These are phyloP conservation scores for Lottia scabra DNA, from an alignment of 2,888 invertebrate species.

Conservation along the genomic window DNA sequence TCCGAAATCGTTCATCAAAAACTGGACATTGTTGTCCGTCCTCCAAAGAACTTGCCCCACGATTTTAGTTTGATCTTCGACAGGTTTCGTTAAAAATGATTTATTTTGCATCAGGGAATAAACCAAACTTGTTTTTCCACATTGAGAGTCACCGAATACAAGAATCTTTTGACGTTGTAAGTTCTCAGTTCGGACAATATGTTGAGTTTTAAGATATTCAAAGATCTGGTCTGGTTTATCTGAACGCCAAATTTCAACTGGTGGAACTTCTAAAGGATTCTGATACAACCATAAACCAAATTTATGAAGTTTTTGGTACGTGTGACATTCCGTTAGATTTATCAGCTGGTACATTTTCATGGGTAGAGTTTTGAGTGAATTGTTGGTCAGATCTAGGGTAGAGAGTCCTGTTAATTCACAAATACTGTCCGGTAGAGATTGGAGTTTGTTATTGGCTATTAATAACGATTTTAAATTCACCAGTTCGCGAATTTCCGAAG, in stretches of 20 bases:
- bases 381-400: constrained; percentile 65
- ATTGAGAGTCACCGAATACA: constrained; percentile 58
- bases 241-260: constrained; percentile 66
- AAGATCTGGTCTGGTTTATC: constrained; percentile 61
- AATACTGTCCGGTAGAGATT: constrained; percentile 58
- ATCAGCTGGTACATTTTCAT: constrained; percentile 59
- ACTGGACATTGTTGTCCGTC: constrained; percentile 62
- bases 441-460: constrained; percentile 56
- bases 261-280: constrained; percentile 65
- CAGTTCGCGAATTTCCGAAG: constrained; percentile 57
- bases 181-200: constrained; percentile 62
- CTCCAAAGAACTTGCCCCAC: constrained; percentile 56
- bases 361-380: constrained; percentile 58
- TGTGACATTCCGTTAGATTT: constrained; percentile 59
- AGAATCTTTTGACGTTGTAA: constrained; percentile 64
- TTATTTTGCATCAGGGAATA: constrained; percentile 54
- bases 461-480: constrained; percentile 50
- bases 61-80: constrained; percentile 48
- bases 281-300: constrained; percentile 67
- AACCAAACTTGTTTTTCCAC: constrained; percentile 64
- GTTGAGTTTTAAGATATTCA: constrained; percentile 59
- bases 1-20: constrained; percentile 62
- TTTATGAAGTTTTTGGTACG: constrained; percentile 59
- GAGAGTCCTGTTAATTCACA: constrained; percentile 59
- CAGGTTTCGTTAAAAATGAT: constrained; percentile 45